These are phyloP conservation scores for Melanotus villosus DNA, from an alignment of 2,888 invertebrate genomes.

Conservation along the genomic window DNA sequence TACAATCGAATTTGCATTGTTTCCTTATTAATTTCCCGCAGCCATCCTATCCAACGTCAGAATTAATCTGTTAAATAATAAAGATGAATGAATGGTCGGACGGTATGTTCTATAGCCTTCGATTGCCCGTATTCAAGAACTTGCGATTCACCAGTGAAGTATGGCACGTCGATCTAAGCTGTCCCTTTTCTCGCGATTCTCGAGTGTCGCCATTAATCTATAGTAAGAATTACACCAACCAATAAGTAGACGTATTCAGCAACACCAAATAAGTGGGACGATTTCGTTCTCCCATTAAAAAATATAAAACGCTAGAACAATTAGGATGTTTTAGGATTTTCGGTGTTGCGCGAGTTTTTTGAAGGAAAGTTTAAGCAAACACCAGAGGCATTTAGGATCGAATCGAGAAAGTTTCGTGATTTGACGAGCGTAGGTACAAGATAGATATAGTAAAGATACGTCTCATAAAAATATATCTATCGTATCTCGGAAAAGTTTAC, in stretches of 20 bases:
- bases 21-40: conserved; percentile 19
- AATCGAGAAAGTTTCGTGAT: background rate
- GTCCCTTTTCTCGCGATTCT: conserved; percentile 49
- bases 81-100: conserved; percentile 46
- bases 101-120: conserved; percentile 29
- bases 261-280: conserved; percentile 42
- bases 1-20: conserved; percentile 18
- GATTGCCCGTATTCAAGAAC: conserved; percentile 46
- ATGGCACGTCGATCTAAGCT: conserved; percentile 53
- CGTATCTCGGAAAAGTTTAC: conserved; percentile 54
- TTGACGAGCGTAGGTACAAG: conserved; percentile 9
- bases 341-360: too few species aligned
- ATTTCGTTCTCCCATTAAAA: too few species aligned
- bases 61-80: conserved; percentile 40
- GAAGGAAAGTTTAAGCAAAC: too few species aligned
- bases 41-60: conserved; percentile 16
- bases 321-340: too few species aligned
- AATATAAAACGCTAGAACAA: too few species aligned
- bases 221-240: conserved; percentile 50
- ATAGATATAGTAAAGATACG: conserved; percentile 24
- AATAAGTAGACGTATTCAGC: conserved; percentile 47
- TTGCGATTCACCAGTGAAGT: conserved; percentile 52
- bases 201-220: conserved; percentile 52
- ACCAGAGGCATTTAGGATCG: background rate
- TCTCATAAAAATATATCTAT: conserved; percentile 53